A percentile compares a stretch with the other conserved stretches of the same genome.
Evolutionary conservation across 2,797 vertebrate genomes (phyloP).

Genomic region (Spizella passerina): DNA sequence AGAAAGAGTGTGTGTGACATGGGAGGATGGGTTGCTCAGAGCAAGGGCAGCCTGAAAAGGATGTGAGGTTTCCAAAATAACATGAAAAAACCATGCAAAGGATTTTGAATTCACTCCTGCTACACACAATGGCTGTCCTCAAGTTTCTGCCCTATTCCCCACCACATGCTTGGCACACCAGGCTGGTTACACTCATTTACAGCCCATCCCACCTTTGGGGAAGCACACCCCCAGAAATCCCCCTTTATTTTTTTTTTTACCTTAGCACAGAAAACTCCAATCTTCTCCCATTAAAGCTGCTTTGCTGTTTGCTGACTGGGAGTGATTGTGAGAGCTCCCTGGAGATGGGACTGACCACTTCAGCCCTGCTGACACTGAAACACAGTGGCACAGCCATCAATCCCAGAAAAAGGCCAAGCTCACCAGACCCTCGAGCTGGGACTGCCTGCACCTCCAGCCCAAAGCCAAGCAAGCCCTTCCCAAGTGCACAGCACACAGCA

Average conservation of each 20-base stretch:
- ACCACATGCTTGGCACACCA: no score
- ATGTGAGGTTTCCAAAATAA: neutral
- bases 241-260: no score
- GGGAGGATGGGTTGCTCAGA: neutral
- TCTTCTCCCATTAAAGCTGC: neutral
- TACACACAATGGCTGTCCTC: neutral
- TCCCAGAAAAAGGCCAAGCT: neutral
- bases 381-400: neutral
- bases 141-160: neutral
- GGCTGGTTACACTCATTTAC: neutral
- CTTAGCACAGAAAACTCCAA: neutral
- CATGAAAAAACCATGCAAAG: neutral
- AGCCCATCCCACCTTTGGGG: neutral
- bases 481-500: neutral
- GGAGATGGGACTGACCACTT: neutral
- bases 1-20: rapidly evolving
- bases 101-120: neutral
- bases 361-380: neutral
- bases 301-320: neutral
- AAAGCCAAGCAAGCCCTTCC: neutral
- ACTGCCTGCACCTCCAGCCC: neutral
- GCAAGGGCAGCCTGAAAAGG: neutral
- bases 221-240: neutral
- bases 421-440: neutral
- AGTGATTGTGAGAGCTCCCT: neutral